These are phyloP conservation scores for Eretmocerus hayati DNA, from an alignment of 2,888 invertebrate species.

Conservation along the genomic window DNA sequence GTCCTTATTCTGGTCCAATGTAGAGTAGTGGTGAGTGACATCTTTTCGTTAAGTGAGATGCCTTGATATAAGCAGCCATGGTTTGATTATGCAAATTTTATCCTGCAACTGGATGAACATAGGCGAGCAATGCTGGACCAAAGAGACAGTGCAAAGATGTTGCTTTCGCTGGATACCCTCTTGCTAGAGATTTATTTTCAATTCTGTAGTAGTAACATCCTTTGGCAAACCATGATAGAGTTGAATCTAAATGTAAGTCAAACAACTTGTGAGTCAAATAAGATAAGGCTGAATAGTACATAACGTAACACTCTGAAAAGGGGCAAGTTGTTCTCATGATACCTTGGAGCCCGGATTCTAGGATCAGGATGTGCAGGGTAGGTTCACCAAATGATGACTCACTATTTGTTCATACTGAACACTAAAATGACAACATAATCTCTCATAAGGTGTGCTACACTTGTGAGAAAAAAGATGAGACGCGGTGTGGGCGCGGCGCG, in stretches of 20 bases:
- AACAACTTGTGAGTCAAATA: conserved; percentile 87
- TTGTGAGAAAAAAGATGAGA: no score
- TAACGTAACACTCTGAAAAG: no score
- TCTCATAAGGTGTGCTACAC: no score
- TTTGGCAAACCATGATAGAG: conserved; percentile 94
- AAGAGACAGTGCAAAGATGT: conserved; percentile 83
- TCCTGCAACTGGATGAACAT: conserved; percentile 95
- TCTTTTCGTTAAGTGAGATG: conserved; percentile 91
- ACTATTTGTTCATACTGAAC: no score
- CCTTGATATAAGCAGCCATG: conserved; percentile 99
- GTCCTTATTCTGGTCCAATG: conserved; percentile 92
- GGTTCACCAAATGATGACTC: no score
- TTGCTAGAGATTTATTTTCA: conserved; percentile 82
- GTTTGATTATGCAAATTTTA: conserved; percentile 98
- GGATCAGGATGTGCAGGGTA: no score
- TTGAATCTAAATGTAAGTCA: conserved; percentile 84
- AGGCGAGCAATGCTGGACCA: conserved; percentile 96
- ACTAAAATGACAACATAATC: no score
- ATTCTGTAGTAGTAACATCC: conserved; percentile 95
- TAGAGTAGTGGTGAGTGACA: conserved; percentile 93
- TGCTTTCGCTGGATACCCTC: conserved; percentile 84
- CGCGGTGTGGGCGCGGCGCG: no score
- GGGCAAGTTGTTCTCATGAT: no score
- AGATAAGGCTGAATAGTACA: conserved; percentile 64
- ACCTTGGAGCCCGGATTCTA: no score